Conservation (phyloP, 2,797 vertebrate genomes). For the Cacajao melanocephalus region DNA sequence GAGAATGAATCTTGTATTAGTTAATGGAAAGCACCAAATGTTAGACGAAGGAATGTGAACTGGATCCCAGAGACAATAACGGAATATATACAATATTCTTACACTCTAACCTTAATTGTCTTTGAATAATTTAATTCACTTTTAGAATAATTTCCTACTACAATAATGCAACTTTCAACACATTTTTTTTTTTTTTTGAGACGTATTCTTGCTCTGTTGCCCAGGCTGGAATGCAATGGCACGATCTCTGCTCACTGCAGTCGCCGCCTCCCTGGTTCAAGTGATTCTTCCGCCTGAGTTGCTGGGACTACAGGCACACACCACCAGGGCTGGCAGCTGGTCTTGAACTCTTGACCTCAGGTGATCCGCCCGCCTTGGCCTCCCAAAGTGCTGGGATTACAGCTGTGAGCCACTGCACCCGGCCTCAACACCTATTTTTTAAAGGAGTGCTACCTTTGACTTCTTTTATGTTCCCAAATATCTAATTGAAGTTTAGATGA, state of each 20-base stretch:
- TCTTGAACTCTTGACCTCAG: too few relatives aligned
- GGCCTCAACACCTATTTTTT: neutral
- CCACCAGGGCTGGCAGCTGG: too few relatives aligned
- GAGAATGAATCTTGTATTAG: neutral
- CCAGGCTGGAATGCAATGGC: too few relatives aligned
- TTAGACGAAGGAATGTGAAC: neutral
- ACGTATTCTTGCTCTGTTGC: too few relatives aligned
- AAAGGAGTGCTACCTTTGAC: neutral
- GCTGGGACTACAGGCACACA: too few relatives aligned
- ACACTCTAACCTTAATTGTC: neutral
- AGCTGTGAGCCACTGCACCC: too few relatives aligned
- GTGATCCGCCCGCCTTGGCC: too few relatives aligned
- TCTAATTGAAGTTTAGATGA: slow-evolving; percentile 13
- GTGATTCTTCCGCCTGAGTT: too few relatives aligned
- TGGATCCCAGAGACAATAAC: neutral
- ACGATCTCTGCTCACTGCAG: too few relatives aligned
- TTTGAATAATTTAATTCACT: neutral
- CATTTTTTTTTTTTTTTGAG: neutral
- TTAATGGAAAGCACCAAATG: neutral
- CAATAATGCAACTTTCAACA: neutral
- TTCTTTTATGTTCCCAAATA: neutral
- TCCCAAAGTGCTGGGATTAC: too few relatives aligned
- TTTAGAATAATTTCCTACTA: neutral
- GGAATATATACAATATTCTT: neutral
- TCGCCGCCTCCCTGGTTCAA: fast-evolving